Conservation (phyloP, 1,140 invertebrate genomes). For the Batillaria attramentaria region DNA sequence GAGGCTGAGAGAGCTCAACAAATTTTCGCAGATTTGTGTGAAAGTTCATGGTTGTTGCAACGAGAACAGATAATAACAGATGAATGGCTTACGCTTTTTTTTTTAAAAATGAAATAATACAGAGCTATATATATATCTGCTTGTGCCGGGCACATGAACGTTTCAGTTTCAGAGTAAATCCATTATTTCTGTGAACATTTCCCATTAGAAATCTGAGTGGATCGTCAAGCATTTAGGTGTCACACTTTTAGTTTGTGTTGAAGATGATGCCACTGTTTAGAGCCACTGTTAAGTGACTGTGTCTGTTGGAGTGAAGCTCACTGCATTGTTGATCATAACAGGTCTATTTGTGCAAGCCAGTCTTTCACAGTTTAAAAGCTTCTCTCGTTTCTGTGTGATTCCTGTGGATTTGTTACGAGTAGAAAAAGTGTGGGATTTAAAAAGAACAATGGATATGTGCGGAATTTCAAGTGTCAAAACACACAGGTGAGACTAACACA, state of each 20-base stretch:
- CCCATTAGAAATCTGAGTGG: too few relatives aligned
- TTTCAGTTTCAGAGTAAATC: too few relatives aligned
- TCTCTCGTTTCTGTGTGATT: background rate
- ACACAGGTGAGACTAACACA: slow-evolving; percentile 15
- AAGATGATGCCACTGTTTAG: background rate
- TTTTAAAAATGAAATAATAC: too few relatives aligned
- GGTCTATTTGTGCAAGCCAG: background rate
- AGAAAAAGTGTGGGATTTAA: background rate
- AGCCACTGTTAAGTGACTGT: background rate
- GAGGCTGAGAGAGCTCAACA: too few relatives aligned
- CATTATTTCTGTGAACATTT: background rate
- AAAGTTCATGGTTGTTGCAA: too few relatives aligned
- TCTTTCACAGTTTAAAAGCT: background rate
- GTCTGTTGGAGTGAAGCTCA: background rate
- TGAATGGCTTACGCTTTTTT: too few relatives aligned
- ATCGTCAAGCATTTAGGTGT: too few relatives aligned
- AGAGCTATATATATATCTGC: too few relatives aligned
- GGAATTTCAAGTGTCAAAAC: background rate
- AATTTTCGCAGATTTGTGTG: too few relatives aligned
- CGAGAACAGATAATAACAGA: too few relatives aligned
- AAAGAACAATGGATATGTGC: slow-evolving; percentile 2
- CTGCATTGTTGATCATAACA: background rate
- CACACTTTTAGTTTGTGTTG: too few relatives aligned
- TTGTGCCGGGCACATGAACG: too few relatives aligned
- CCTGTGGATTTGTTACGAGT: background rate